phyloP scores from a whole-genome alignment of 2,888 invertebrate species.

The Sicus ferrugineus region DNA sequence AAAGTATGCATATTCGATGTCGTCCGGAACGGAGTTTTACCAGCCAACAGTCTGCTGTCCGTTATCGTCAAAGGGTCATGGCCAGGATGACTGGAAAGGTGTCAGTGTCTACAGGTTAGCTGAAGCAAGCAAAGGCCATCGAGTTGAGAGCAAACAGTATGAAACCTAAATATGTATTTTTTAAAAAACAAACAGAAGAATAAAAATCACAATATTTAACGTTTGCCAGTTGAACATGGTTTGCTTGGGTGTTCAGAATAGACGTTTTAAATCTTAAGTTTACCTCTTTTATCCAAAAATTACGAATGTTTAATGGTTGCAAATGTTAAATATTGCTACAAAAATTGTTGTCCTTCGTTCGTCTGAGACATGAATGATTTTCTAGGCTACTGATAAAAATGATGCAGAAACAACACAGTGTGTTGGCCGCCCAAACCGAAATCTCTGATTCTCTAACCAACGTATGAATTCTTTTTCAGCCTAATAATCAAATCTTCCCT shows the following conservation, averaged over 20 bases:
- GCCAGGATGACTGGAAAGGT: conserved; percentile 22
- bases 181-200: conserved; percentile 36
- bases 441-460: not conserved
- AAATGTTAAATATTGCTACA: conserved; percentile 42
- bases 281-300: too few relatives aligned
- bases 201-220: conserved; percentile 42
- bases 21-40: not conserved
- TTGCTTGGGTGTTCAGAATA: conserved; percentile 4
- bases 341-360: conserved; percentile 27
- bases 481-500: conserved; percentile 45
- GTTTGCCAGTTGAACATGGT: conserved; percentile 25
- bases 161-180: conserved; percentile 57
- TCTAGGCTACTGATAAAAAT: not conserved
- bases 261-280: too few relatives aligned
- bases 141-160: conserved; percentile 57
- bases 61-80: conserved; percentile 16
- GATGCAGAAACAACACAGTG: not conserved
- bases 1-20: conserved; percentile 10
- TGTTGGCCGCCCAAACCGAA: conserved; percentile 2
- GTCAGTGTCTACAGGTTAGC: conserved; percentile 8
- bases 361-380: conserved; percentile 16
- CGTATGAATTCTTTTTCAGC: conserved; percentile 39
- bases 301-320: not conserved
- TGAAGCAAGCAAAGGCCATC: conserved; percentile 22
- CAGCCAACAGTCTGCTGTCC: conserved; percentile 17